These are phyloP conservation scores for Drosophila busckii DNA, from an alignment of 1,140 invertebrate species.

Conservation along the genomic window DNA sequence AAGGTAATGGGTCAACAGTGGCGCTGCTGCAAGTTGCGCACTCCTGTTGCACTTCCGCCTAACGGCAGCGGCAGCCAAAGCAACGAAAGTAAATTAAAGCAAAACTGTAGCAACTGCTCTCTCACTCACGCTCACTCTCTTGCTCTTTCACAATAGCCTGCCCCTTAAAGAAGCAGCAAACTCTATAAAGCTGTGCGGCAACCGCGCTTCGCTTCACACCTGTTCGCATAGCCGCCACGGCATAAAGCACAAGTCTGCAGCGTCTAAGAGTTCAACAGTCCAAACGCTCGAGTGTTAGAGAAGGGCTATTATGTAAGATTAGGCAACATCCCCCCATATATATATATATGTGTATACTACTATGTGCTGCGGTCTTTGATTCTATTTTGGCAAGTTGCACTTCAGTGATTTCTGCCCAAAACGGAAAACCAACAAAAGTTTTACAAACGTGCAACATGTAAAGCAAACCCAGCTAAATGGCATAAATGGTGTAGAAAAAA, in stretches of 20 bases:
- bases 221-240: constrained; percentile 26
- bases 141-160: constrained; percentile 29
- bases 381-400: constrained; percentile 77
- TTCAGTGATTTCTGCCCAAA: constrained; percentile 72
- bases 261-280: constrained; percentile 9
- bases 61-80: constrained; percentile 38
- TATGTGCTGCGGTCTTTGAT: constrained; percentile 35
- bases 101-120: constrained; percentile 20
- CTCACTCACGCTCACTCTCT: background rate
- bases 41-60: constrained; percentile 43
- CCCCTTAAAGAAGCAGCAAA: constrained; percentile 31
- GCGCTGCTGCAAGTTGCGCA: background rate
- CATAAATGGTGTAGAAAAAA: constrained; percentile 65
- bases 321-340: constrained; percentile 39
- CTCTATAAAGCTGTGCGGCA: constrained; percentile 66
- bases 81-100: constrained; percentile 69
- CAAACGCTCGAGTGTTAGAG: too few species aligned
- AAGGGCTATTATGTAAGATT: constrained; percentile 67
- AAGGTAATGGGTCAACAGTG: constrained; percentile 50
- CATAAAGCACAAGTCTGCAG: constrained; percentile 13
- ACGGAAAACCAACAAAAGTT: constrained; percentile 61
- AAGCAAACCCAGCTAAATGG: constrained; percentile 61
- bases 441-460: constrained; percentile 63
- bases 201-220: constrained; percentile 72
- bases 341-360: constrained; percentile 33